These are phyloP conservation scores for Vicugna pacos DNA, from an alignment of 2,113 vertebrate species.

Conservation along the genomic window DNA sequence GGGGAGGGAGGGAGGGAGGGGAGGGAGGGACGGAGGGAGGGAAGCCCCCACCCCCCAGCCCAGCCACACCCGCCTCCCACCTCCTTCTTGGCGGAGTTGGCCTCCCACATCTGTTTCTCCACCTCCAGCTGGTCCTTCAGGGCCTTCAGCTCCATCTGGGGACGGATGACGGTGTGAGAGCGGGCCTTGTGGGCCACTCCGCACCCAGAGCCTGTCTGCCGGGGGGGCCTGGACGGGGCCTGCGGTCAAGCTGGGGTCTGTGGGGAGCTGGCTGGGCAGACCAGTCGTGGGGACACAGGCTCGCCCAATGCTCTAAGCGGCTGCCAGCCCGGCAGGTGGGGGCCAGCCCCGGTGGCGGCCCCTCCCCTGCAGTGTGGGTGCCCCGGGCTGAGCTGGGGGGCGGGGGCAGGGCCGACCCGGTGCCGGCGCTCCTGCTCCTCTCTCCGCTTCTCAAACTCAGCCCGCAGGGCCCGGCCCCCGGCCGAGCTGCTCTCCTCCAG, in stretches of 20 bases:
- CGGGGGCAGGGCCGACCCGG: conserved; percentile 88
- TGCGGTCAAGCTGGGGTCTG: neutral
- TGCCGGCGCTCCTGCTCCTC: conserved; percentile 95
- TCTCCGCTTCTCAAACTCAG: conserved; percentile 91
- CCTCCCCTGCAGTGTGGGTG: neutral
- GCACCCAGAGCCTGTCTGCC: neutral
- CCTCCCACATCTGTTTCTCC: conserved; percentile 95
- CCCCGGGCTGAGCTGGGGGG: too few relatives aligned
- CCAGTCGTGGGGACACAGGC: rapidly evolving
- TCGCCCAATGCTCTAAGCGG: neutral
- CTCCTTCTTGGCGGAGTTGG: conserved; percentile 94
- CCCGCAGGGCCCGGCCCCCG: conserved; percentile 88
- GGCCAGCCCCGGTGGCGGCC: neutral
- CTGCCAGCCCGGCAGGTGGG: neutral
- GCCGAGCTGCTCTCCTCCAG: conserved; percentile 92
- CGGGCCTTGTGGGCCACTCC: neutral
- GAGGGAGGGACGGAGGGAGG: too few relatives aligned
- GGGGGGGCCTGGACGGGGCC: too few relatives aligned
- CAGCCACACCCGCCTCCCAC: conserved; percentile 77
- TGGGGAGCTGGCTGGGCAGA: neutral
- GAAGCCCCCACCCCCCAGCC: too few relatives aligned
- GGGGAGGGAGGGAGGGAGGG: too few relatives aligned
- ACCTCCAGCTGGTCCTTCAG: conserved; percentile 92
- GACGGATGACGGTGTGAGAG: rapidly evolving
- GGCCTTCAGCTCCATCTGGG: conserved; percentile 89